phyloP scores from a whole-genome alignment of 2,113 vertebrate genomes.

The Odobenus rosmarus region DNA sequence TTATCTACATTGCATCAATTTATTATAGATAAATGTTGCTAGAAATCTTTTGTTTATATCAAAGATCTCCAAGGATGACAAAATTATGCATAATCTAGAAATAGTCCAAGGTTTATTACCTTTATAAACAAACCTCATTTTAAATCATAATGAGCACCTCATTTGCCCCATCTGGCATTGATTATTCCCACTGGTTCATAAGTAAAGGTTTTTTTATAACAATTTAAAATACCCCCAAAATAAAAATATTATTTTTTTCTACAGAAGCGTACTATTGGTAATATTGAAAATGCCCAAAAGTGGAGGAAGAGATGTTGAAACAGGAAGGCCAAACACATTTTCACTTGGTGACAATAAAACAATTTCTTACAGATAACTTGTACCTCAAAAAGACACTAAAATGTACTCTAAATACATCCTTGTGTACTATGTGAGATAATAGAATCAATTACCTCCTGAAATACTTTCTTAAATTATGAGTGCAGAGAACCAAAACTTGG shows the following conservation, averaged over 20 bases:
- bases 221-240: not conserved
- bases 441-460: not conserved
- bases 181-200: not conserved
- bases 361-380: not conserved
- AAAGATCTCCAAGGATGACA: not conserved
- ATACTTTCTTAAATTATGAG: not conserved
- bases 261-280: not conserved
- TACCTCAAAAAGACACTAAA: not conserved
- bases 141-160: not conserved
- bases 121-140: not conserved
- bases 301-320: not conserved
- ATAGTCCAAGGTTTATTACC: not conserved
- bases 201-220: not conserved
- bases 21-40: not conserved
- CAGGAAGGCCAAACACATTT: not conserved
- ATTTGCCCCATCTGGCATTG: not conserved
- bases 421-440: not conserved
- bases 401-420: not conserved
- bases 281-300: not conserved
- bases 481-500: not conserved
- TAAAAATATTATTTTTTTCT: not conserved
- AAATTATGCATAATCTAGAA: not conserved
- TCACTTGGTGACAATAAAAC: not conserved
- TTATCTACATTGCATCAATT: not conserved
- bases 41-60: not conserved